Base-by-base conservation (phyloP, 92 coral and sea anemone species). In the Epizoanthus scotinus region DNA sequence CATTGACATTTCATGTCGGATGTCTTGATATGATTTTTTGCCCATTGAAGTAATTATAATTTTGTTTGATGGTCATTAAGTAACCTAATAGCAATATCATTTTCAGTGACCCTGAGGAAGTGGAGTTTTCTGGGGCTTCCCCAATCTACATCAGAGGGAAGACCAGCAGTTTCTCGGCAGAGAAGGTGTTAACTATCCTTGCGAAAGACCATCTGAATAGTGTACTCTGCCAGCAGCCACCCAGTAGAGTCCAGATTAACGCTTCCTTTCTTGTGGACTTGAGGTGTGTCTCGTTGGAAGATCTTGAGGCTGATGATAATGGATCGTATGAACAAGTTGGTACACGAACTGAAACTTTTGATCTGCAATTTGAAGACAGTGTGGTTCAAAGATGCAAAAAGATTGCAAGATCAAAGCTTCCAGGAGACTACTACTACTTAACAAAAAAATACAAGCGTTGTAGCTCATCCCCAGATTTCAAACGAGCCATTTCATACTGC, bases 71-170 rank as follows among this genome's bases (percentile, higher is more conserved):
- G 42, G 42, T 36, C 42, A 36, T 3, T 36, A 36, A 36, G 42
- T 36, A 36, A 36, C 42, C 42, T 36, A 36, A 36, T 36, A 36
- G 42, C 6, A 36, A 36, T 36, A 36, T 36, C 42, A 36, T 36
- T 36, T 36, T 36, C 42, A 36, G 42, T 36, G 42, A 36, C 42
- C 42, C 42, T 36, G 42, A 36, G 42, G 42, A 36, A 36, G 42
- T 36, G 42, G 42, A 36, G 42, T 36, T 36, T 84, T 84, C 73
- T 73, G 82, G 82, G 44, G n/a, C 73, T 71, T 28, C 54, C 0
- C 87, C 87, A 40, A 74, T 84, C 15, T 84, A 60, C 63, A 67
- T 84, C 36, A 73, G 87, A 73, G 87, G 82, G 73, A 34, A 74
- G 2, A 84, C 87, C 14, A 78, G 58, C 73, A 62, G 74, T 64